Evolutionary conservation across 2,888 invertebrate species (phyloP).

Genomic region (Ptilodon capucinus): DNA sequence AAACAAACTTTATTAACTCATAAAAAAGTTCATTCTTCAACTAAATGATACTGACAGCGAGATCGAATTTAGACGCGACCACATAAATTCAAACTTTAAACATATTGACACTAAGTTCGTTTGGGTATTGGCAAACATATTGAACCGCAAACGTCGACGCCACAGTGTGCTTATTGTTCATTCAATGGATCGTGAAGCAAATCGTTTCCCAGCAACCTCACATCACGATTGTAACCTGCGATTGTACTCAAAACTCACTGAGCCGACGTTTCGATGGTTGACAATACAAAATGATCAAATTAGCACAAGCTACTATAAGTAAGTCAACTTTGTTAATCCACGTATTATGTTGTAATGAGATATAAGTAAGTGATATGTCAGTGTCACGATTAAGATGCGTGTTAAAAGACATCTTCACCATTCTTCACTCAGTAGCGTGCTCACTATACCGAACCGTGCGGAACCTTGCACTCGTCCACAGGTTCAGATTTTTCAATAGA

Average conservation of each 20-base stretch:
- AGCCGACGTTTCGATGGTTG: conserved; percentile 1
- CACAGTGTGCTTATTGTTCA: conserved; percentile 1
- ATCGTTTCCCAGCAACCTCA: conserved; percentile 14
- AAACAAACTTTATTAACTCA: too few relatives aligned
- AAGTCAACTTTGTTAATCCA: background rate
- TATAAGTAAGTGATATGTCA: background rate
- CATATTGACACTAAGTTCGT: too few relatives aligned
- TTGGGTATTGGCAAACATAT: too few relatives aligned
- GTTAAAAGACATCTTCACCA: background rate
- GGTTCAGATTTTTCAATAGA: background rate
- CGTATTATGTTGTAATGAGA: background rate
- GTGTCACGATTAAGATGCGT: background rate
- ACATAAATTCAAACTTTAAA: too few relatives aligned
- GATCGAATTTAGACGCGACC: too few relatives aligned
- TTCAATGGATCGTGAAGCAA: conserved; percentile 12
- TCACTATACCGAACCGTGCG: background rate
- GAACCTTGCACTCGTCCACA: background rate
- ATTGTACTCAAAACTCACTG: conserved; percentile 2
- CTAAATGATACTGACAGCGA: too few relatives aligned
- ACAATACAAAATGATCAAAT: background rate
- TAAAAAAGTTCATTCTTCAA: too few relatives aligned
- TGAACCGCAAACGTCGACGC: too few relatives aligned
- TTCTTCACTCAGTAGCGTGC: background rate
- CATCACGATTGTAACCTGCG: conserved; percentile 19
- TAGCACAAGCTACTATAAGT: background rate